phyloP scores from a whole-genome alignment of 92 coral and sea anemone species.

The Paragorgia papillata region DNA sequence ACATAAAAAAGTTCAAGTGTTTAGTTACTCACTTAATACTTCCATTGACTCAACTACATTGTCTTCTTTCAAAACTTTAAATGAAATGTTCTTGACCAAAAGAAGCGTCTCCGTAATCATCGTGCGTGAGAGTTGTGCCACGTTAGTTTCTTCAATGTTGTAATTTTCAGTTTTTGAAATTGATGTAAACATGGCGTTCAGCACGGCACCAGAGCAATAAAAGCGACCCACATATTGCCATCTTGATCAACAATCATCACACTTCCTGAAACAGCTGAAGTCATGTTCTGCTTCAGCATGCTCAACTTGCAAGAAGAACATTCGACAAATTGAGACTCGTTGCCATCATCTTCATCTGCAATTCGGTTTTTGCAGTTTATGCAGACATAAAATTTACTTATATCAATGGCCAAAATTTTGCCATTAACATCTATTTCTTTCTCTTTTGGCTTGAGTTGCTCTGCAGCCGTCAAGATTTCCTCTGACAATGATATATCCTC shows the following conservation, averaged over 20 bases:
- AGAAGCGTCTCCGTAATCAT: constrained; percentile 24
- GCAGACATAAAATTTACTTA: neutral
- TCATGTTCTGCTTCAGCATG: neutral
- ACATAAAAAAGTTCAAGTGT: too few relatives aligned
- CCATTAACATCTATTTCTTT: neutral
- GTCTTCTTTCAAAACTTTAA: neutral
- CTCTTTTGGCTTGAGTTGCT: neutral
- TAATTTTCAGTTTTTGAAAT: neutral
- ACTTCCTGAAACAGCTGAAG: neutral
- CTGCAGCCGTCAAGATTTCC: neutral
- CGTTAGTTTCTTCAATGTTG: constrained; percentile 9
- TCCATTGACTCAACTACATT: too few relatives aligned
- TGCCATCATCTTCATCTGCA: neutral
- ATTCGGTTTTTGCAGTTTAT: neutral
- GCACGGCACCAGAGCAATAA: neutral
- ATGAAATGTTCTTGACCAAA: constrained; percentile 1
- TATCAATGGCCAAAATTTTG: neutral
- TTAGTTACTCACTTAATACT: too few relatives aligned
- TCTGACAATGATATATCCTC: too few relatives aligned
- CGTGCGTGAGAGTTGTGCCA: neutral
- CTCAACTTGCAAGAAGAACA: neutral
- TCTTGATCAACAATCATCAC: neutral
- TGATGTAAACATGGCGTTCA: neutral
- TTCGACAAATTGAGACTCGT: neutral
- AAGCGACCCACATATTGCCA: neutral